Base-by-base conservation (phyloP, 2,797 vertebrate species). In the Hippoglossus hippoglossus region DNA sequence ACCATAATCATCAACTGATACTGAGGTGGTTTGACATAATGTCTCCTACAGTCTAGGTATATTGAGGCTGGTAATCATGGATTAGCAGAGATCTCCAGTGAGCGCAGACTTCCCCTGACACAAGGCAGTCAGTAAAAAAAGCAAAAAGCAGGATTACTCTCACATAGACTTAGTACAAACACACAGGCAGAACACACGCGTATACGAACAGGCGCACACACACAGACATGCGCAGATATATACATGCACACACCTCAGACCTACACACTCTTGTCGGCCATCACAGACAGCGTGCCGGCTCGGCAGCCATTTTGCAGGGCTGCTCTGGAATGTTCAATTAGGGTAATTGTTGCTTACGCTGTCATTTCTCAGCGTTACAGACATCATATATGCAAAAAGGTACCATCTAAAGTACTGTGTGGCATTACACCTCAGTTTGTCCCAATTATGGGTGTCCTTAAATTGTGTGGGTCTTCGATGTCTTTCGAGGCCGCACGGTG, bases 291-390 rank as follows among this genome's bases (percentile, higher is more conserved):
- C 49, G 66, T 87, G 83, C 83, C 66, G 68, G 87, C 87, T 87
- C 85, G 87, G 92, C 92, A 88, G 92, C 92, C 92, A 93, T 93
- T 93, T 93, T 93, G 90, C 82, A 87, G 80, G 79, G 84, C 81
- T 89, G 89, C 89, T 87, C 86, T 81, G 85, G 84, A 90, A 91
- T 88, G 85, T 88, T 89, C 90, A 91, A 88, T 92, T 90, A 87
- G 87, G 65, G 49, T 84, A 85, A 93, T 91, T 89, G 89, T 87
- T 75, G 74, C 79, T 77, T 82, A 75, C 63, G 72, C 71, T 47
- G 6, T 65, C 60, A 9, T 73, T 73, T 73, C 62, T 71, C 62
- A 5, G 73, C 49, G 2, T 67, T 44, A 49, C 54, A 68, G 39
- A 53, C 59, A 18, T 63, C 63, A 50, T 65, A 52, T 39, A 62